phyloP scores from a whole-genome alignment of 2,113 vertebrate species.

The Lophotis ruficrista region DNA sequence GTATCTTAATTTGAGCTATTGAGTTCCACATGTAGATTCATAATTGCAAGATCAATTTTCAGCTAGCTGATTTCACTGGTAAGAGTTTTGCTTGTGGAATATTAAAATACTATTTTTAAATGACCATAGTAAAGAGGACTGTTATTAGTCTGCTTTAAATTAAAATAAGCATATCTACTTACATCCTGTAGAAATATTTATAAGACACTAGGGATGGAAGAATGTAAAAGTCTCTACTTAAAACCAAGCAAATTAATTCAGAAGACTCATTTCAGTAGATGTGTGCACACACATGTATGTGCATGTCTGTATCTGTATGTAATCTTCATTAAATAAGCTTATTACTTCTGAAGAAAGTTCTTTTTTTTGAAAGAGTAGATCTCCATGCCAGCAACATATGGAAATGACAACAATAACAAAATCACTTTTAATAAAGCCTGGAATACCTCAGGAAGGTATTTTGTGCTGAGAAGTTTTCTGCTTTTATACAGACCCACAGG shows the following conservation, averaged over 20 bases:
- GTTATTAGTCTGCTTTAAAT: not conserved
- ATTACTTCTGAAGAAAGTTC: not conserved
- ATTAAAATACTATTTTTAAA: not conserved
- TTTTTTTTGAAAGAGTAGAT: not conserved
- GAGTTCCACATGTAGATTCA: slow-evolving; percentile 35
- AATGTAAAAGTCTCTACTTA: not conserved
- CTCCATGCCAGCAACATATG: not conserved
- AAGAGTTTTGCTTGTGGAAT: slow-evolving; percentile 12
- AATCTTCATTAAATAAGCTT: not conserved
- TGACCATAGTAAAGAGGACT: not conserved
- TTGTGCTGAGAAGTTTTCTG: not conserved
- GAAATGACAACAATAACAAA: not conserved
- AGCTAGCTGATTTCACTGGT: slow-evolving; percentile 23
- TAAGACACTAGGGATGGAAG: not conserved
- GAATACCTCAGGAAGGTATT: not conserved
- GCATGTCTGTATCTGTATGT: not conserved
- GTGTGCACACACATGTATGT: fast-evolving
- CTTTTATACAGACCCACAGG: not conserved
- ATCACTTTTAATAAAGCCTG: not conserved
- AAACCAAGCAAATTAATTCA: not conserved
- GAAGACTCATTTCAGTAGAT: not conserved
- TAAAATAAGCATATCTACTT: not conserved
- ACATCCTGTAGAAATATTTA: not conserved
- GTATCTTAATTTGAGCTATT: slow-evolving; percentile 48
- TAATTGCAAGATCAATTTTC: slow-evolving; percentile 55